phyloP scores from a whole-genome alignment of 2,113 vertebrate genomes.

The Chaetura pelagica region DNA sequence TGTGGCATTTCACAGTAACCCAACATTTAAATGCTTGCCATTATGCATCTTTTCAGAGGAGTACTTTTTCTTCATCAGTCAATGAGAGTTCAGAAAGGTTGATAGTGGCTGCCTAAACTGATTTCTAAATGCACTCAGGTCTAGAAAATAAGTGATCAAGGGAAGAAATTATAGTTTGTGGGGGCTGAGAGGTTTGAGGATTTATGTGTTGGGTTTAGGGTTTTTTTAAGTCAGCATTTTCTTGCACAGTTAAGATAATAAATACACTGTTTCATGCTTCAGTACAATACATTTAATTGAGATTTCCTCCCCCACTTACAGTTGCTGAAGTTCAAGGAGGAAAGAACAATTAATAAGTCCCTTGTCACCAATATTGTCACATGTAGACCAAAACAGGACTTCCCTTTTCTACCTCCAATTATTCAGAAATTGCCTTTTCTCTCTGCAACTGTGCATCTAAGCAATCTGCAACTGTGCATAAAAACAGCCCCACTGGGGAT shows the following conservation, averaged over 20 bases:
- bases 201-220: background rate
- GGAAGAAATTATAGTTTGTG: background rate
- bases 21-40: background rate
- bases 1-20: background rate
- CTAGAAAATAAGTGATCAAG: background rate
- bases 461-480: background rate
- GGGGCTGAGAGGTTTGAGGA: background rate
- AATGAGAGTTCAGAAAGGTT: background rate
- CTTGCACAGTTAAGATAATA: slow-evolving; percentile 6
- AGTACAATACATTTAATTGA: background rate
- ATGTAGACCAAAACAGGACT: background rate
- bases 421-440: background rate
- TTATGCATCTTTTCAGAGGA: background rate
- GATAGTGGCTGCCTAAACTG: background rate
- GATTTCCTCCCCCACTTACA: slow-evolving; percentile 12
- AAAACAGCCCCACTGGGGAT: background rate
- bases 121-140: background rate
- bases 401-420: background rate
- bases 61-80: background rate
- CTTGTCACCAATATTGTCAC: background rate
- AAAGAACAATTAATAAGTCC: slow-evolving; percentile 38
- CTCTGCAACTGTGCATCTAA: background rate
- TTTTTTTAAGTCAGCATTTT: slow-evolving; percentile 3
- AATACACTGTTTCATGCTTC: background rate
- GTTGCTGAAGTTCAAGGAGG: slow-evolving; percentile 27